phyloP scores from a whole-genome alignment of 2,113 vertebrate genomes.

The Prolemur simus region DNA sequence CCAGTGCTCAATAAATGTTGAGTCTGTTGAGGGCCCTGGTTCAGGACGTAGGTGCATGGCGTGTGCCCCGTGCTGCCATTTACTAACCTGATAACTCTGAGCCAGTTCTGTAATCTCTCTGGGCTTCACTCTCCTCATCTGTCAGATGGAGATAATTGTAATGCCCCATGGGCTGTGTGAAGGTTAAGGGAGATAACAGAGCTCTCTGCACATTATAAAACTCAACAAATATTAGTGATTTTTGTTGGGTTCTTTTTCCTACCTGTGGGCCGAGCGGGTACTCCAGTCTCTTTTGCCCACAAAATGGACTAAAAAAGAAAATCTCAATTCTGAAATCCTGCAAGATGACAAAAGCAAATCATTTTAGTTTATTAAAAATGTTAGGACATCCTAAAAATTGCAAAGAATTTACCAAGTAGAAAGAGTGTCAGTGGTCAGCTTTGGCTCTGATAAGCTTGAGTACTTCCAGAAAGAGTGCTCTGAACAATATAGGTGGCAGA shows the following conservation, averaged over 20 bases:
- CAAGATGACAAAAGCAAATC: neutral
- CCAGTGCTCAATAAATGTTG: neutral
- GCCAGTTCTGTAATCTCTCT: neutral
- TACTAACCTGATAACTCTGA: neutral
- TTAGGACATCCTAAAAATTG: neutral
- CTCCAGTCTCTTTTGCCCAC: neutral
- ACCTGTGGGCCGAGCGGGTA: neutral
- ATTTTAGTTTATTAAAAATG: conserved; percentile 10
- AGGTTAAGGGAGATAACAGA: neutral
- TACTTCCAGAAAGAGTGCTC: conserved; percentile 7
- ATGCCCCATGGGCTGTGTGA: neutral
- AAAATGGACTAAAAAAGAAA: neutral
- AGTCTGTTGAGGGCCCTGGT: neutral
- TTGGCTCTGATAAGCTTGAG: neutral
- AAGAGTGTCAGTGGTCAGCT: neutral
- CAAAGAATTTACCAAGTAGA: conserved; percentile 45
- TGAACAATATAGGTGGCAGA: neutral
- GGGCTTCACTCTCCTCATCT: neutral
- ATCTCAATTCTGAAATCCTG: neutral
- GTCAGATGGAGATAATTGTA: neutral
- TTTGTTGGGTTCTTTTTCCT: neutral
- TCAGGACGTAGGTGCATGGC: neutral
- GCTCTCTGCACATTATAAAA: neutral
- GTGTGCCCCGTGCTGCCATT: neutral
- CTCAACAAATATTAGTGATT: neutral